Percentiles rank a stretch among this genome's conserved stretches.
Conservation (phyloP, 1,140 invertebrate genomes). For the Neodiprion lecontei region DNA sequence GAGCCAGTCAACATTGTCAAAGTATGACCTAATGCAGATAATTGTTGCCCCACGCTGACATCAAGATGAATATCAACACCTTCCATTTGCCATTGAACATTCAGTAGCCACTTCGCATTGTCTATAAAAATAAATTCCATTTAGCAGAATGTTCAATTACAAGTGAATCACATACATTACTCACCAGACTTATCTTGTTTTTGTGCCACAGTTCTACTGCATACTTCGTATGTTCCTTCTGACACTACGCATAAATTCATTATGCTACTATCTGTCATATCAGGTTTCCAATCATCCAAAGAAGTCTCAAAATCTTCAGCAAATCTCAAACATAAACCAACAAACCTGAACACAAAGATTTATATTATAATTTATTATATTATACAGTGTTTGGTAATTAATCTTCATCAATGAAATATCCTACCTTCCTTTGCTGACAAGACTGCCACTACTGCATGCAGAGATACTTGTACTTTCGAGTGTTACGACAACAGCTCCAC, state of each 20-base stretch:
- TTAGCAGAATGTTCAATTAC: slow-evolving; percentile 15
- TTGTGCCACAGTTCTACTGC: slow-evolving; percentile 86
- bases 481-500: slow-evolving; percentile 92
- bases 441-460: slow-evolving; percentile 77
- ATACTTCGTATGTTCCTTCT: slow-evolving; percentile 98
- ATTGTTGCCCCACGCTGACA: slow-evolving; percentile 94
- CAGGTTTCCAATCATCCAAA: slow-evolving; percentile 96
- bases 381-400: background rate
- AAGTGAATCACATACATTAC: slow-evolving; percentile 28
- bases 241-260: slow-evolving; percentile 97
- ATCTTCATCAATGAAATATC: slow-evolving; percentile 10
- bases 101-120: slow-evolving; percentile 98
- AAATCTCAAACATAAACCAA: slow-evolving; percentile 90
- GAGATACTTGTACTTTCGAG: slow-evolving; percentile 94
- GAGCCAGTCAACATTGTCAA: slow-evolving; percentile 91
- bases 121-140: slow-evolving; percentile 60
- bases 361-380: slow-evolving; percentile 4
- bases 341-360: slow-evolving; percentile 84
- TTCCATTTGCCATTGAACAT: slow-evolving; percentile 99
- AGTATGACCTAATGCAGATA: slow-evolving; percentile 92
- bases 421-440: slow-evolving; percentile 75
- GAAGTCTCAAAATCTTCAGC: slow-evolving; percentile 96
- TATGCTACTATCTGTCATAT: slow-evolving; percentile 78
- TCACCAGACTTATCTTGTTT: slow-evolving; percentile 71
- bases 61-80: slow-evolving; percentile 97